These are phyloP conservation scores for Vombatus ursinus DNA, from an alignment of 2,113 vertebrate species.

Conservation along the genomic window DNA sequence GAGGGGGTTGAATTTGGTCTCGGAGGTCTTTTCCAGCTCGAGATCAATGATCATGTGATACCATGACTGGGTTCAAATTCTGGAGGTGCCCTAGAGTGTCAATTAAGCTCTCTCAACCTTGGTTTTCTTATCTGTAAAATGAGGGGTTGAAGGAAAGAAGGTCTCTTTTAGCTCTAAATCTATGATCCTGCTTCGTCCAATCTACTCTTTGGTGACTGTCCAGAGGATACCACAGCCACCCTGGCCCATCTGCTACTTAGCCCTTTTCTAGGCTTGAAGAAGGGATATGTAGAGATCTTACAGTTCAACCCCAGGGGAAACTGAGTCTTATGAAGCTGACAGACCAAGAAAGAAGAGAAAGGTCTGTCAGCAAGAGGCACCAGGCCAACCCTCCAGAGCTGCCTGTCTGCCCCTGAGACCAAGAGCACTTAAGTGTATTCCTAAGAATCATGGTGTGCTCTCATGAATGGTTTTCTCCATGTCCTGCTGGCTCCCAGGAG, in stretches of 20 bases:
- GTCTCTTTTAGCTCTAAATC: neutral
- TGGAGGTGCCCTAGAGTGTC: neutral
- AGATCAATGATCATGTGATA: neutral
- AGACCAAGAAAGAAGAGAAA: neutral
- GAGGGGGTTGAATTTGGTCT: neutral
- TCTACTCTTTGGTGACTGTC: neutral
- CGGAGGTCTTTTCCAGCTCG: neutral
- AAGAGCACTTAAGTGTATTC: accelerated
- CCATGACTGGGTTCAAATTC: neutral
- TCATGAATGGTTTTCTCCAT: neutral
- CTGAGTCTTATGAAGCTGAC: neutral
- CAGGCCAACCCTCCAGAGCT: neutral
- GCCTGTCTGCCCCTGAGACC: neutral
- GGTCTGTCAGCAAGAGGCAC: neutral
- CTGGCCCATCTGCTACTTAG: conserved; percentile 17
- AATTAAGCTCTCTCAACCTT: neutral
- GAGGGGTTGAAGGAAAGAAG: neutral
- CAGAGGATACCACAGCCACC: neutral
- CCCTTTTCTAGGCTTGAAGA: neutral
- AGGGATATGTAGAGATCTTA: neutral
- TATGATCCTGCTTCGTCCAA: neutral
- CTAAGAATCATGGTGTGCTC: conserved; percentile 12
- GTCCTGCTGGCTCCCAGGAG: conserved; percentile 7
- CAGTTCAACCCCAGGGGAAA: neutral
- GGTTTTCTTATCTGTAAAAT: neutral